Evolutionary conservation across 2,797 vertebrate genomes (phyloP).

Genomic region (Erithacus rubecula): DNA sequence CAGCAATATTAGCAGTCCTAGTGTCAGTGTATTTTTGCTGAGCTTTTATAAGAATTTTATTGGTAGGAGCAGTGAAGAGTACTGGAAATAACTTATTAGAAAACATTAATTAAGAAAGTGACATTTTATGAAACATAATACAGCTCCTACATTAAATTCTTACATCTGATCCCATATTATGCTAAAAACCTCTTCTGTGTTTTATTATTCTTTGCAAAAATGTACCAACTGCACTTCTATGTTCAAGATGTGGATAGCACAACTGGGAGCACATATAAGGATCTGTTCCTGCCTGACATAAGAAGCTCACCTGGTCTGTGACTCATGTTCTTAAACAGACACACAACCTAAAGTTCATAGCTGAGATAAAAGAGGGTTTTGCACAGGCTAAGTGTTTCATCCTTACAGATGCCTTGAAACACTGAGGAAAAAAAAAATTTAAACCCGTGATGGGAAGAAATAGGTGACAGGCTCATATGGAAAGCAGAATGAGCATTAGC

Average conservation of each 20-base stretch:
- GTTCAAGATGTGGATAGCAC: background rate
- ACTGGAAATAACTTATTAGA: slow-evolving; percentile 24
- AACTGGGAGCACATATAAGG: background rate
- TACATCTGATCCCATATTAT: background rate
- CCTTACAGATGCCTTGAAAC: background rate
- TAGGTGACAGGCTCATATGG: background rate
- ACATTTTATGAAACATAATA: slow-evolving; percentile 12
- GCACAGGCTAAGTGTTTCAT: background rate
- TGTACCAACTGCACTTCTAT: background rate
- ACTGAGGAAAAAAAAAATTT: background rate
- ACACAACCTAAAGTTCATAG: background rate
- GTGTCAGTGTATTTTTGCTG: background rate
- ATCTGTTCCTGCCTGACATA: background rate
- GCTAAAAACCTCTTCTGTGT: background rate
- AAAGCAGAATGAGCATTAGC: background rate
- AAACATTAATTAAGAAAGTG: slow-evolving; percentile 46
- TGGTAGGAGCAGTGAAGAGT: background rate
- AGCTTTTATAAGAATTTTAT: slow-evolving; percentile 1
- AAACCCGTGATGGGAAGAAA: background rate
- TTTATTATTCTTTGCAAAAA: background rate
- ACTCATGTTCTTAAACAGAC: background rate
- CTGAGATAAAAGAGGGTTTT: background rate
- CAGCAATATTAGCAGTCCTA: slow-evolving; percentile 2
- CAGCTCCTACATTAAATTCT: background rate
- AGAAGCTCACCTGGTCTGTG: background rate